These are phyloP conservation scores for Lemur catta DNA, from an alignment of 2,797 vertebrate genomes.

Conservation along the genomic window DNA sequence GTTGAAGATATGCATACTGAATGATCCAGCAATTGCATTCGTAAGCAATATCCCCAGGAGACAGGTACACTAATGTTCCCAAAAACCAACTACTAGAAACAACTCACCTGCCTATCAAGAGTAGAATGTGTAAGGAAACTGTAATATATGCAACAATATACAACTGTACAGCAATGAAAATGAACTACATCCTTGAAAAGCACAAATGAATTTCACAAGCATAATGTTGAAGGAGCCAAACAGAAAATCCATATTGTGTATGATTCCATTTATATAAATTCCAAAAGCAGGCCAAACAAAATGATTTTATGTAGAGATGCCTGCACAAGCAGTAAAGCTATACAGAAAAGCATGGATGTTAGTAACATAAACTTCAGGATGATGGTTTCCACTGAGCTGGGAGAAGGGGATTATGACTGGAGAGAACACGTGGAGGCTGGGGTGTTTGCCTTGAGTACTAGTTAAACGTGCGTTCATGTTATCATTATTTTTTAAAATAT, in stretches of 20 bases:
- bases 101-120: not conserved
- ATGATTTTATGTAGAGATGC: not conserved
- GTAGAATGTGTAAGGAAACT: not conserved
- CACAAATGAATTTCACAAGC: not conserved
- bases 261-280: not conserved
- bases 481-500: not conserved
- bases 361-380: not conserved
- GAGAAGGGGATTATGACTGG: not conserved
- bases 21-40: not conserved
- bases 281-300: slow-evolving; percentile 24
- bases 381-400: not conserved
- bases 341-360: not conserved
- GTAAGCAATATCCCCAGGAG: not conserved
- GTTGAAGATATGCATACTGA: not conserved
- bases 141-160: not conserved
- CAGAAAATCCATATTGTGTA: not conserved
- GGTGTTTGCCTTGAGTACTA: not conserved
- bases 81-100: not conserved
- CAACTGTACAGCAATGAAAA: not conserved
- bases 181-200: not conserved
- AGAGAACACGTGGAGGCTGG: not conserved
- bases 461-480: not conserved
- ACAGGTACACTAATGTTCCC: not conserved
- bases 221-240: not conserved
- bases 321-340: not conserved